Percentiles rank a stretch among this genome's conserved stretches.
Evolutionary conservation across 2,113 vertebrate genomes (phyloP).

Genomic region (Ariopsis seemanni): DNA sequence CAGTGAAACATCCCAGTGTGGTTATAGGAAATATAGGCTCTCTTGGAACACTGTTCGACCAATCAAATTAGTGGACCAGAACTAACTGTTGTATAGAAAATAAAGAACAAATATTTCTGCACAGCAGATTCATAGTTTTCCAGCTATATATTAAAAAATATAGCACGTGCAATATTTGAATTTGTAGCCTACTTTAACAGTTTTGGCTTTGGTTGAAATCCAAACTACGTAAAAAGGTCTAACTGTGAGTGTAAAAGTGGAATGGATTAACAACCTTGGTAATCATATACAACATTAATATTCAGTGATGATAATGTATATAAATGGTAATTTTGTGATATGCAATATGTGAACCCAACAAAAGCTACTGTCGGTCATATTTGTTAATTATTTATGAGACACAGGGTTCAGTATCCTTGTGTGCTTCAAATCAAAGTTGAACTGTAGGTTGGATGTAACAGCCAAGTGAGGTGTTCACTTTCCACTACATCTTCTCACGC

Average conservation of each 20-base stretch:
- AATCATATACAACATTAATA: background rate
- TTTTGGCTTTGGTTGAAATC: background rate
- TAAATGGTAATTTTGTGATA: background rate
- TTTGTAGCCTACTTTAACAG: background rate
- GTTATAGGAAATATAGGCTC: background rate
- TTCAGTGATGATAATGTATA: background rate
- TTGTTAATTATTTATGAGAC: background rate
- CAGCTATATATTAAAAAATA: background rate
- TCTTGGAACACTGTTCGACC: background rate
- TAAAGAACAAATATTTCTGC: no score
- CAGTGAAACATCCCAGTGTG: background rate
- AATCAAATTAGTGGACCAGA: background rate
- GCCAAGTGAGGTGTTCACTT: background rate
- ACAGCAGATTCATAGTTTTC: background rate
- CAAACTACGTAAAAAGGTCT: background rate
- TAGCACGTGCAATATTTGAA: no score
- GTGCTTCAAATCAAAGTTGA: background rate
- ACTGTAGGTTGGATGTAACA: background rate
- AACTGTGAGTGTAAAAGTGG: no score
- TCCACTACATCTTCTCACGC: background rate
- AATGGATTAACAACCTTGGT: background rate
- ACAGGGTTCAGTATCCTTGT: background rate
- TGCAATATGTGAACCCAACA: background rate
- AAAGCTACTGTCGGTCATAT: background rate
- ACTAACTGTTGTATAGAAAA: background rate